Base-by-base conservation (phyloP, 1,140 invertebrate species). In the Elymnias hypermnestra region DNA sequence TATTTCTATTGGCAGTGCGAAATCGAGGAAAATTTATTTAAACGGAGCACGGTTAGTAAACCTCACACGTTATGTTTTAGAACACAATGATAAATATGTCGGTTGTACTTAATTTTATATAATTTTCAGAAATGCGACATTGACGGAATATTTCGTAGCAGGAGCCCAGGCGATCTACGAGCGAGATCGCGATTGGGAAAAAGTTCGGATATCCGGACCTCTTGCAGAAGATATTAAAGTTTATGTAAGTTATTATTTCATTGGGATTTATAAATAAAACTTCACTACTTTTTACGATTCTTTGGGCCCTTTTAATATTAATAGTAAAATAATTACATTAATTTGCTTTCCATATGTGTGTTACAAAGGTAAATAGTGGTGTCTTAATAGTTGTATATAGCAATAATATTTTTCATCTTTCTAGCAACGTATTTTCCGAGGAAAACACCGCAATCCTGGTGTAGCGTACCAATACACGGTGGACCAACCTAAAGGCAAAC, bases 121-220 rank as follows among this genome's bases (percentile, higher is more conserved):
- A 29, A 12, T 33, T 61, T 64, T 22, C 51, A 83, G 78, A 51
- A 83, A 83, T 45, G 55, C 72, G n/a, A 78, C 74, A 7, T 22
- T 79, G 23, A 76, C 78, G 0, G 94, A 96, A 77, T 95, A 96
- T 70, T 90, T 91, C 56, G 92, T 94, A 13, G 94, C 93, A n/a
- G 94, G 94, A 8, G 91, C 93, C 0, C 90, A 91, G 48, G 91
- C 95, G 42, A 89, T 95, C 18, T 97, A 97, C 82, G 91, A 94
- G 77, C 84, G 94, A 46, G 90, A 93, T 47, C 91, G 92, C 23
- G 94, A 96, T 66, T 91, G 91, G 83, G 95, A 97, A 68, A 93
- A 91, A 66, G 90, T 97, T 9, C 88, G 90, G 66, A 94, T 95
- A 60, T 90, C 91, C 14, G 95, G 95, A 57, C 95, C 95, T 9